Percentiles rank a stretch among this genome's conserved stretches.
Conservation (phyloP, 2,113 vertebrate genomes). For the Forbesichthys agassizii region DNA sequence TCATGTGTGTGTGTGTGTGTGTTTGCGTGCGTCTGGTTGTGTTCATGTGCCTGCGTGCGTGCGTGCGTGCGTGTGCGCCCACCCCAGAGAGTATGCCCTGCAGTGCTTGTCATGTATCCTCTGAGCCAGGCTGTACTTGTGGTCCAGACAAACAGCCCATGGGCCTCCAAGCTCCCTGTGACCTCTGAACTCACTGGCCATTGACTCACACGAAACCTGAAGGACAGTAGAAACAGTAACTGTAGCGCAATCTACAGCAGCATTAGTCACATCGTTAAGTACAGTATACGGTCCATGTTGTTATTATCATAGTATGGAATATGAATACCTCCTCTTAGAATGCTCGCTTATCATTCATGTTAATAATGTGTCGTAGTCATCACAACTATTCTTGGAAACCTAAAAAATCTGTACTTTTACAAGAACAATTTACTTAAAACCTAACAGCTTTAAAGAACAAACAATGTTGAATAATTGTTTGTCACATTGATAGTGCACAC, state of each 20-base stretch:
- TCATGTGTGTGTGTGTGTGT: background rate
- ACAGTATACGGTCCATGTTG: background rate
- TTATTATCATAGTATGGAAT: background rate
- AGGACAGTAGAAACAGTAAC: background rate
- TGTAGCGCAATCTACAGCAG: background rate
- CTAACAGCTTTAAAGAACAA: too few species aligned
- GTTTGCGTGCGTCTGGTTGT: too few species aligned
- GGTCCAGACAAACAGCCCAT: conserved; percentile 69
- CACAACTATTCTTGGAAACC: background rate
- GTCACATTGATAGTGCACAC: background rate
- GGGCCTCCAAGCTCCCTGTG: background rate
- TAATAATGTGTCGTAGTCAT: background rate
- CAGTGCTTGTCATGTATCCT: conserved; percentile 60
- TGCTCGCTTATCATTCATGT: too few species aligned
- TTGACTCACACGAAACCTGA: conserved; percentile 56
- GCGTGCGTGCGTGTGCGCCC: conserved; percentile 14
- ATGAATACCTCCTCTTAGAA: too few species aligned
- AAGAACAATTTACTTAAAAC: too few species aligned
- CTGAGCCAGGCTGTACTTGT: conserved; percentile 58
- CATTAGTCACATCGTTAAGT: too few species aligned
- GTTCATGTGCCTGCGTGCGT: too few species aligned
- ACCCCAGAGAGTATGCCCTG: conserved; percentile 73
- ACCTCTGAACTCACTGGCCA: conserved; percentile 11
- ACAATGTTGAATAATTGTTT: background rate
- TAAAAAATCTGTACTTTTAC: too few species aligned